A percentile compares a stretch with the other conserved stretches of the same genome.
phyloP scores from a whole-genome alignment of 2,113 vertebrate species.

The Suricata suricatta region DNA sequence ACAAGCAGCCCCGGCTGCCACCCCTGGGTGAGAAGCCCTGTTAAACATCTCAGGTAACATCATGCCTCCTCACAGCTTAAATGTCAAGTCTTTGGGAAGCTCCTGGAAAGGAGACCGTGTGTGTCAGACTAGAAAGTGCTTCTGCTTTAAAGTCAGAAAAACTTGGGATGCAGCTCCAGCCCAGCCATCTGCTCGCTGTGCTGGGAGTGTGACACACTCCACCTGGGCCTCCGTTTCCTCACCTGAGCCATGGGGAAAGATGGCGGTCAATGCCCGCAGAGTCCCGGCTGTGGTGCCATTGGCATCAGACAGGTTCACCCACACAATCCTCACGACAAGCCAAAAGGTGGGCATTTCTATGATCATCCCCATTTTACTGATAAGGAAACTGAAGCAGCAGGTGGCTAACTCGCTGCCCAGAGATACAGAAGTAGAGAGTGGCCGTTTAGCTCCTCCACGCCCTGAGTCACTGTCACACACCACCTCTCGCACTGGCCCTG shows the following conservation, averaged over 20 bases:
- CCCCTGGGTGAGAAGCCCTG: background rate
- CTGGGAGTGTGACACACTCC: background rate
- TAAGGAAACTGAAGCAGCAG: background rate
- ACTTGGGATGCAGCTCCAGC: background rate
- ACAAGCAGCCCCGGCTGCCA: background rate
- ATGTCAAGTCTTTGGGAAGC: slow-evolving; percentile 32
- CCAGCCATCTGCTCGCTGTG: background rate
- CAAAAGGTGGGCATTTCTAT: background rate
- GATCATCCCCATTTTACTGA: background rate
- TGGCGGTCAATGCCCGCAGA: accelerated
- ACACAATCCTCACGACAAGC: background rate
- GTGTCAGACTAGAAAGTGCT: slow-evolving; percentile 19
- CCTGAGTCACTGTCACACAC: background rate
- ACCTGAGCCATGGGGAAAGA: accelerated
- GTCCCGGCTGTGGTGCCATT: background rate
- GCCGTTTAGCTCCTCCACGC: accelerated
- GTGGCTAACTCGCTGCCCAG: background rate
- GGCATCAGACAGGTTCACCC: accelerated
- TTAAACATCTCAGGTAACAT: background rate
- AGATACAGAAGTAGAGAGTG: background rate
- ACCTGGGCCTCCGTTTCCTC: background rate
- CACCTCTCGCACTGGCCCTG: accelerated
- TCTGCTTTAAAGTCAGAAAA: background rate
- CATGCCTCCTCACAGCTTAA: background rate
- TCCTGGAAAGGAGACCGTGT: background rate